Percentiles rank a stretch among this genome's conserved stretches.
These are phyloP conservation scores for Gila orcuttii DNA, from an alignment of 2,113 vertebrate genomes.

Conservation along the genomic window DNA sequence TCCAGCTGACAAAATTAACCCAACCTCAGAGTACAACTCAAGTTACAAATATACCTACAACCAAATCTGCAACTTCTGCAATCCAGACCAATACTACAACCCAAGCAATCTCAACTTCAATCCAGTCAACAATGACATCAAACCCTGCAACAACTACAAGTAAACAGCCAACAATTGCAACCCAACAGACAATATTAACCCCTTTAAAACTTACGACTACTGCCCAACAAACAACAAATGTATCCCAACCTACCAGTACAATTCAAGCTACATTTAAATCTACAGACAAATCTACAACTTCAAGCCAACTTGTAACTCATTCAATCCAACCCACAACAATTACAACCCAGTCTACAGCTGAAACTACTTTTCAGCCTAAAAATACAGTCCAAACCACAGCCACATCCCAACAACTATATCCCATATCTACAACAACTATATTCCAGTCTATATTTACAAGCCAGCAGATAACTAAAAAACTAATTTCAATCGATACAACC, in stretches of 20 bases:
- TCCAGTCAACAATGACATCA: background rate
- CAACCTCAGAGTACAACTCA: background rate
- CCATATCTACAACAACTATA: too few relatives aligned
- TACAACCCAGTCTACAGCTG: background rate
- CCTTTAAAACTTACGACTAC: background rate
- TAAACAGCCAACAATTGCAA: background rate
- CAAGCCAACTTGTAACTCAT: background rate
- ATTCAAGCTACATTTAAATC: background rate
- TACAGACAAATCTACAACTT: background rate
- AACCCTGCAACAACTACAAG: background rate
- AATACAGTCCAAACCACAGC: too few relatives aligned
- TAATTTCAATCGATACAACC: background rate
- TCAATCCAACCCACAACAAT: background rate
- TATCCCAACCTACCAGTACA: background rate
- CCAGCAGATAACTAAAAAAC: background rate
- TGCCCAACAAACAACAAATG: background rate
- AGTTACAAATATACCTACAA: background rate
- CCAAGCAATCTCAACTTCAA: background rate
- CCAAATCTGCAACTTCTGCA: background rate
- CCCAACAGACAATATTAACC: background rate
- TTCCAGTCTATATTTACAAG: too few relatives aligned
- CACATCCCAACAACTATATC: background rate
- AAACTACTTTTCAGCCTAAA: background rate
- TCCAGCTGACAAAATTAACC: background rate
- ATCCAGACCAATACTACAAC: background rate